phyloP scores from a whole-genome alignment of 1,140 invertebrate genomes.

The Carposina sasakii region DNA sequence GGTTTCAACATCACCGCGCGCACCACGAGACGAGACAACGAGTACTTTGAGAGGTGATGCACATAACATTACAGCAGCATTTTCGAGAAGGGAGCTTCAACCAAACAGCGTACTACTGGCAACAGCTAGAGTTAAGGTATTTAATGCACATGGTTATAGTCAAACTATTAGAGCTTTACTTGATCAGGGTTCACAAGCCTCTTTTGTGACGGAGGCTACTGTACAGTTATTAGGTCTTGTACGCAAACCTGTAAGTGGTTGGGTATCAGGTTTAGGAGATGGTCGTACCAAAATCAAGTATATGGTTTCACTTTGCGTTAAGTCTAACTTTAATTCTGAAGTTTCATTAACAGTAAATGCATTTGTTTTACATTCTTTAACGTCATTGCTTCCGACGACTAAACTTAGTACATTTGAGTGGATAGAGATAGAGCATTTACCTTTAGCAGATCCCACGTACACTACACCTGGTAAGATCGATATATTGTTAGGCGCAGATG shows the following conservation, averaged over 20 bases:
- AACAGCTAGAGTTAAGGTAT: constrained; percentile 20
- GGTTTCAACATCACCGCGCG: no score
- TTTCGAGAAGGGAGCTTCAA: no score
- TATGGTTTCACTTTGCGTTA: constrained; percentile 15
- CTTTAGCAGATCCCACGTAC: constrained; percentile 23
- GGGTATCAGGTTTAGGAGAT: constrained; percentile 21
- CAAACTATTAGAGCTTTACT: constrained; percentile 17
- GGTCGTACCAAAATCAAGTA: constrained; percentile 12
- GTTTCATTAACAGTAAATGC: constrained; percentile 15
- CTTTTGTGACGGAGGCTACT: constrained; percentile 25
- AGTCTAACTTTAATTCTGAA: constrained; percentile 13
- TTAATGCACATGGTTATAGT: constrained; percentile 2
- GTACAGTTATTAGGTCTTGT: constrained; percentile 20
- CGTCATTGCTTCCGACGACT: constrained; percentile 19
- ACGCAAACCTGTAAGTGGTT: constrained; percentile 12
- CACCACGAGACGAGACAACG: background rate
- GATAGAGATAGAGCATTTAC: constrained; percentile 9
- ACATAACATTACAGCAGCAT: no score
- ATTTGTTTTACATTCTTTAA: constrained; percentile 19
- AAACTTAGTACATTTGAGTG: constrained; percentile 10
- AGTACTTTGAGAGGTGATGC: background rate
- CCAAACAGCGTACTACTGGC: constrained; percentile 25
- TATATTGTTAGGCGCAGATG: constrained; percentile 24
- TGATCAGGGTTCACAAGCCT: constrained; percentile 29
- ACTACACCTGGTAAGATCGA: constrained; percentile 21